Evolutionary conservation across 1,140 invertebrate genomes (phyloP).

Genomic region (Whitmania pigra): DNA sequence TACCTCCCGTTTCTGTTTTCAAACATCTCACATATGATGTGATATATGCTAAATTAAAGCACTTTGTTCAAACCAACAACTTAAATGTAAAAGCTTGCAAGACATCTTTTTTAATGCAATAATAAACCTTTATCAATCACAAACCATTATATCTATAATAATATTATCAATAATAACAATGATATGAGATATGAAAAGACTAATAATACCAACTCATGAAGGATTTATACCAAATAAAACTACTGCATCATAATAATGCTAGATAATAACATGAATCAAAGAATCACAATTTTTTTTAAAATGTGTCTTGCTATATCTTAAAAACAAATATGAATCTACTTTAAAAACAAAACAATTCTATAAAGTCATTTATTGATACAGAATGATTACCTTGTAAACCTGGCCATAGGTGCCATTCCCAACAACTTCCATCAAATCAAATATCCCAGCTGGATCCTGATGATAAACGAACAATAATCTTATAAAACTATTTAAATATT

Average conservation of each 20-base stretch:
- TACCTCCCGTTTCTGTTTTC: no score
- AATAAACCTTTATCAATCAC: no score
- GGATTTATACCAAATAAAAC: not conserved
- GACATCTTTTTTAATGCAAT: no score
- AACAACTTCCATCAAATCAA: conserved; percentile 98
- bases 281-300: not conserved
- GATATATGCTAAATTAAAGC: no score
- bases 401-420: conserved; percentile 99
- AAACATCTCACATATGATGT: no score
- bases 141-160: no score
- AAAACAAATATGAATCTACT: conserved; percentile 10
- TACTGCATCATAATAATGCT: not conserved
- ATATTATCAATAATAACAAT: no score
- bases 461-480: conserved; percentile 27
- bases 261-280: not conserved
- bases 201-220: no score
- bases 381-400: conserved; percentile 77
- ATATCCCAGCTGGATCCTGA: conserved; percentile 97
- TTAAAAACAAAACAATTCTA: conserved; percentile 3
- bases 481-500: not conserved
- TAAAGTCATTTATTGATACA: no score
- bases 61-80: no score
- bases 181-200: not conserved
- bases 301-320: not conserved
- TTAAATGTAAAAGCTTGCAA: no score